Evolutionary conservation across 2,113 vertebrate genomes (phyloP), one percentile per base, ranked within the genome.

Genomic region (Oreocharis arfaki): DNA sequence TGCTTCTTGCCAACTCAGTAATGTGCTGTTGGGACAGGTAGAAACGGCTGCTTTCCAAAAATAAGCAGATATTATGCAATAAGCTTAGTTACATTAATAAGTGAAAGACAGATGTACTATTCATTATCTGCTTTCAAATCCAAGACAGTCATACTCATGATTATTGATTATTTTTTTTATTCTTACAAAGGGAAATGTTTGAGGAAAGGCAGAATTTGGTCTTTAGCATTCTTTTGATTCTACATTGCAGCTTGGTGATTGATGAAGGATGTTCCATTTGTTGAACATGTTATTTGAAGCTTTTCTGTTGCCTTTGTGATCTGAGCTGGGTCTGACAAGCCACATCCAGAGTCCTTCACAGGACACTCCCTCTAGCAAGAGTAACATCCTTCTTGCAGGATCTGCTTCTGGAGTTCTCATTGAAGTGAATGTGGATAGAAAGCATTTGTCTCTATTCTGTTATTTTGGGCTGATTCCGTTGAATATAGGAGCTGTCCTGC

Each of bases 11-110:
- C 82, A 88, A 27, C 47, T 75, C 71, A 55, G 32, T 93, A 74
- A 81, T 68, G 18, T 89, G 26, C 85, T 89, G 60, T 53, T 94
- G 65, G 90, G 83, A 68, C 86, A 95, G 88, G 80, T 95, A 92
- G 60, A 76, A 86, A 86, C n/a, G 33, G 16, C 76, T 71, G 41
- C 52, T 88, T 94, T 94, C 95, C 76, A 93, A 89, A 90, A 90
- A 87, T 78, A 92, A 71, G 30, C 41, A 78, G 80, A 18, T 84
- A 78, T 92, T 94, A 87, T 79, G 61, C 83, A 97, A 92, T 80
- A 81, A 84, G 83, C 73, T 96, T 93, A 89, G 80, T 92, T 92
- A 57, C 37, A 44, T 77, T 92, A 96, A 90, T 96, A 93, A 90
- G 56, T 78, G 49, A 75, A 91, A 87, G 84, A 46, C 2, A 0